phyloP scores from a whole-genome alignment of 2,888 invertebrate species.

The Linyphia triangularis region DNA sequence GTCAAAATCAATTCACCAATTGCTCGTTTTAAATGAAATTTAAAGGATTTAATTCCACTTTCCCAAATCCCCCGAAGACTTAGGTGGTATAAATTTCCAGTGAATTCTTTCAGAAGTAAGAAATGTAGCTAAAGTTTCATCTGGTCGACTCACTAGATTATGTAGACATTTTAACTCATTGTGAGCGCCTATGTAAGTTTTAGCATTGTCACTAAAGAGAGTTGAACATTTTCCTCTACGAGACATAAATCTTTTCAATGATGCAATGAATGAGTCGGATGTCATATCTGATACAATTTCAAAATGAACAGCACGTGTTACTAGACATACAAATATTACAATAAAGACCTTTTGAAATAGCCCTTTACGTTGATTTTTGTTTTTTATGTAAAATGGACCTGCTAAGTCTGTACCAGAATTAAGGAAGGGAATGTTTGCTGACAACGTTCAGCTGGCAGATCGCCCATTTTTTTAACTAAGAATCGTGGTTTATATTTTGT shows the following conservation, averaged over 20 bases:
- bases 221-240: not conserved
- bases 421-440: not conserved
- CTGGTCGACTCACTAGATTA: not conserved
- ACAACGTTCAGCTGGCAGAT: not conserved
- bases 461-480: slow-evolving; percentile 1
- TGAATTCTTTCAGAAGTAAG: slow-evolving; percentile 70
- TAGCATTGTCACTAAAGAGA: slow-evolving; percentile 14
- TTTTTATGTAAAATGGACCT: not conserved
- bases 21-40: slow-evolving; percentile 78
- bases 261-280: slow-evolving; percentile 58
- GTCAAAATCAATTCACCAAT: slow-evolving; percentile 77
- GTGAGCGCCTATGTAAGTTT: slow-evolving; percentile 15
- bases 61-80: slow-evolving; percentile 79
- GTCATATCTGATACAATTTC: slow-evolving; percentile 74
- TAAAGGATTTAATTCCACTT: slow-evolving; percentile 78
- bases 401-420: not conserved
- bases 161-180: not conserved
- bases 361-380: not conserved
- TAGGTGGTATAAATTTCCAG: slow-evolving; percentile 79
- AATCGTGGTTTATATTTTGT: not conserved
- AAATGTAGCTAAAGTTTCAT: not conserved
- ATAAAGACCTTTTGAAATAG: slow-evolving; percentile 27
- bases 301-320: slow-evolving; percentile 58
- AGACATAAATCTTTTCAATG: slow-evolving; percentile 62
- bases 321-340: slow-evolving; percentile 63